Conservation (phyloP, 2,113 vertebrate genomes). For the Lynx canadensis region DNA sequence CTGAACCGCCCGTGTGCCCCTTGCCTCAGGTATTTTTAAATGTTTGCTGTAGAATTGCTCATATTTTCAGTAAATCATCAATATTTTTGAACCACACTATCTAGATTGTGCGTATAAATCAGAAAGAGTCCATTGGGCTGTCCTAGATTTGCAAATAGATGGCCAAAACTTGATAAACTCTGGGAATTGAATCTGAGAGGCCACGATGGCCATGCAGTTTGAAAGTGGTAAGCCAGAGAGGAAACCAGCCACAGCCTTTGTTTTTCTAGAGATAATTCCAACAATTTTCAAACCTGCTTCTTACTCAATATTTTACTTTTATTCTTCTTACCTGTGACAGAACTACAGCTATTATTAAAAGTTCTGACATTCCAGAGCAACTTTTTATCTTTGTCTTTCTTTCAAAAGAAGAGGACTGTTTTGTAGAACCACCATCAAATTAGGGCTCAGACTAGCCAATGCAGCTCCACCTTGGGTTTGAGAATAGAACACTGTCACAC, state of each 20-base stretch:
- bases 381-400: constrained; percentile 60
- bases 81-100: constrained; percentile 48
- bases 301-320: neutral
- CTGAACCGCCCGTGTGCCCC: too few species aligned
- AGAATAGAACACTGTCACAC: constrained; percentile 67
- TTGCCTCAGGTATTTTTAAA: constrained; percentile 28
- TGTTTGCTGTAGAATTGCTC: neutral
- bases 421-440: constrained; percentile 52
- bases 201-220: neutral
- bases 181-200: neutral
- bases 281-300: neutral
- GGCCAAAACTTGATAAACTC: neutral
- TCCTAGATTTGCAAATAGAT: constrained; percentile 29
- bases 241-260: neutral
- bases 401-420: constrained; percentile 57
- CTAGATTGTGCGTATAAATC: constrained; percentile 43
- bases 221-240: neutral
- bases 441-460: constrained; percentile 49
- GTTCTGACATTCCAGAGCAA: constrained; percentile 58
- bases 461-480: constrained; percentile 48
- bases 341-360: neutral
- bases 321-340: neutral
- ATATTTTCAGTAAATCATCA: constrained; percentile 20
- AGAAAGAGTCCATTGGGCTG: neutral
- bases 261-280: neutral